Base-by-base conservation (phyloP, 2,888 invertebrate genomes). In the Antheraea assamensis region DNA sequence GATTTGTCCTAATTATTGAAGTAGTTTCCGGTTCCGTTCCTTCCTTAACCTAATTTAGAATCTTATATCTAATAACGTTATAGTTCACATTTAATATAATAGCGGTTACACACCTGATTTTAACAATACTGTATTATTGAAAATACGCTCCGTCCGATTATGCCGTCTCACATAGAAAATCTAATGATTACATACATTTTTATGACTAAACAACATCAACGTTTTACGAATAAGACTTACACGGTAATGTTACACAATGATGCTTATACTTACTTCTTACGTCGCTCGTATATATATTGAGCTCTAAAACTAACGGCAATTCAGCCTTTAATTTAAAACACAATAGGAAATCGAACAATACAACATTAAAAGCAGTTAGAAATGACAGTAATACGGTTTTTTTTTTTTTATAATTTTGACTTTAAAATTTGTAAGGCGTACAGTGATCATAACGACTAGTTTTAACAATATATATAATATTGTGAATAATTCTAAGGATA, bases 141-240 rank as follows among this genome's bases (percentile, higher is more conserved):
- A 21, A 24, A n/a, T 68, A 35, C 35, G 35, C 68, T 68, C n/a
- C n/a, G 31, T 35, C 68, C 35, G 68, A n/a, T 68, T 68, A 13
- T 68, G 35, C 68, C 73, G 71, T 72, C 74, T 78, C 77, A 35
- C 75, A 74, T 76, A 76, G 79, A 79, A 80, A 83, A 84, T 82
- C 87, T 87, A 88, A 89, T 87, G 88, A 87, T 83, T 84, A 82
- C 81, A 80, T 82, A 80, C 83, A 83, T 86, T 85, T 84, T 86
- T 35, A 68, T 35, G 21, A 86, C 85, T 83, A 87, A 88, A 88
- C 88, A 88, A 87, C 86, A 92, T 90, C 87, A 90, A 89, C 82
- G 79, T 86, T 86, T 80, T 77, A 87, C 75, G 83, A 85, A 88
- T 19, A 90, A 90, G 89, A 87, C 89, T 87, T 87, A 89, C 19